These are phyloP conservation scores for Bucco capensis DNA, from an alignment of 2,113 vertebrate species.

Conservation along the genomic window DNA sequence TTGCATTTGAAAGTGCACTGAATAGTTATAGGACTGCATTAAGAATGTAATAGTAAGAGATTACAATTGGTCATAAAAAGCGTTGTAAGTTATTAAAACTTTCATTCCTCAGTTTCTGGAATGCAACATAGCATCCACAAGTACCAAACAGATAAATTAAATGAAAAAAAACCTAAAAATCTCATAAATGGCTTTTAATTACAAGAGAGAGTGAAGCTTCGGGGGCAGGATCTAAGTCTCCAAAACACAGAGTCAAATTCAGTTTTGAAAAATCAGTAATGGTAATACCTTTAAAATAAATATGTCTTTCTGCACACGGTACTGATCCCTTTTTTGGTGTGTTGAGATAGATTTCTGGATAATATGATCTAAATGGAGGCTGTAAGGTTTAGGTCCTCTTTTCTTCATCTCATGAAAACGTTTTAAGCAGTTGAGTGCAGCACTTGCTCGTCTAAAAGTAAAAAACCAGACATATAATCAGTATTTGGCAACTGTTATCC, in stretches of 20 bases:
- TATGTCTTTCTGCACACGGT: slow-evolving; percentile 90
- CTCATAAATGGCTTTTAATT: neutral
- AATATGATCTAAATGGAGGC: slow-evolving; percentile 96
- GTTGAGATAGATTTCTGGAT: slow-evolving; percentile 89
- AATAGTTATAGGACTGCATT: neutral
- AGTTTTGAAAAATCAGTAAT: neutral
- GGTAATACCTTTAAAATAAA: slow-evolving; percentile 87
- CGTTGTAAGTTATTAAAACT: neutral
- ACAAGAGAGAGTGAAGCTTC: neutral
- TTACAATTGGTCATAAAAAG: accelerated
- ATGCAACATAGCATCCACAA: neutral
- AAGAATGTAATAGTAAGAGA: neutral
- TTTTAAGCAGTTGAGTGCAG: slow-evolving; percentile 93
- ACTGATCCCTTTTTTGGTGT: slow-evolving; percentile 87
- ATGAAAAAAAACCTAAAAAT: neutral
- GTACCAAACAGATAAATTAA: neutral
- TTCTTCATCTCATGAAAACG: slow-evolving; percentile 98
- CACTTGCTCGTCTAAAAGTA: slow-evolving; percentile 87
- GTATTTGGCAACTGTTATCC: neutral
- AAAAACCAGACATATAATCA: neutral
- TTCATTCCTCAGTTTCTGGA: neutral
- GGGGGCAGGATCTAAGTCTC: neutral
- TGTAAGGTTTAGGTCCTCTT: slow-evolving; percentile 91
- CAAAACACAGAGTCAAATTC: neutral
- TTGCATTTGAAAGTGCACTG: neutral